Percentiles rank a stretch among this genome's conserved stretches.
Evolutionary conservation across 1,140 invertebrate species (phyloP).

Genomic region (Habropoda laboriosa): DNA sequence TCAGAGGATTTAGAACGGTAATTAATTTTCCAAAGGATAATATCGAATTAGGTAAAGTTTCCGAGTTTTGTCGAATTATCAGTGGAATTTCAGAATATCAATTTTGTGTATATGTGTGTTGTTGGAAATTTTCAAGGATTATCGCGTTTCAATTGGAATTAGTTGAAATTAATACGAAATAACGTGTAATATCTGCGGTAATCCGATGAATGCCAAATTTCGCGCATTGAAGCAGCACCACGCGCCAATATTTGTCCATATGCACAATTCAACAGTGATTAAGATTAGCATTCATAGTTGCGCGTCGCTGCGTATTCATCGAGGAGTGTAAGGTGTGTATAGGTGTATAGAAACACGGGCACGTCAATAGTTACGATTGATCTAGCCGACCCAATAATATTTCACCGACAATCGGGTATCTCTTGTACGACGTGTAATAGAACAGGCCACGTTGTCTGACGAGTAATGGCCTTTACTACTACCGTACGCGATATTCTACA

Average conservation of each 20-base stretch:
- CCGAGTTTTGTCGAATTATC: background rate
- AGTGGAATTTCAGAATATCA: background rate
- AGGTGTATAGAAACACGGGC: background rate
- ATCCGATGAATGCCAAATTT: background rate
- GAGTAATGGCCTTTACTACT: slow-evolving; percentile 14
- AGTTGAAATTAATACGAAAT: too few relatives aligned
- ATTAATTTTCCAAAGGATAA: background rate
- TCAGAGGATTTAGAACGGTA: background rate
- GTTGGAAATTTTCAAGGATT: too few relatives aligned
- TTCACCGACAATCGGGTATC: slow-evolving; percentile 17
- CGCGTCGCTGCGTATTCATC: background rate
- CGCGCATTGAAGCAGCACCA: background rate
- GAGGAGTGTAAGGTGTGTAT: background rate
- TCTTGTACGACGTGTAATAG: slow-evolving; percentile 3
- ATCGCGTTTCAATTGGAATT: too few relatives aligned
- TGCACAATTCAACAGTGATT: background rate
- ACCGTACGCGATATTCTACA: background rate
- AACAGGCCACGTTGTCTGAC: background rate
- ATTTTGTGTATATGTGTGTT: too few relatives aligned
- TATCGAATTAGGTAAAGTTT: background rate
- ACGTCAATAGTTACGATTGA: slow-evolving; percentile 8
- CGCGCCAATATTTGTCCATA: background rate
- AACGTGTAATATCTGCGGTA: background rate
- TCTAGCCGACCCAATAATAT: slow-evolving; percentile 22
- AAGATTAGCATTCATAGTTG: slow-evolving; percentile 22